phyloP scores from a whole-genome alignment of 2,113 vertebrate species.

The Pluvianellus socialis region DNA sequence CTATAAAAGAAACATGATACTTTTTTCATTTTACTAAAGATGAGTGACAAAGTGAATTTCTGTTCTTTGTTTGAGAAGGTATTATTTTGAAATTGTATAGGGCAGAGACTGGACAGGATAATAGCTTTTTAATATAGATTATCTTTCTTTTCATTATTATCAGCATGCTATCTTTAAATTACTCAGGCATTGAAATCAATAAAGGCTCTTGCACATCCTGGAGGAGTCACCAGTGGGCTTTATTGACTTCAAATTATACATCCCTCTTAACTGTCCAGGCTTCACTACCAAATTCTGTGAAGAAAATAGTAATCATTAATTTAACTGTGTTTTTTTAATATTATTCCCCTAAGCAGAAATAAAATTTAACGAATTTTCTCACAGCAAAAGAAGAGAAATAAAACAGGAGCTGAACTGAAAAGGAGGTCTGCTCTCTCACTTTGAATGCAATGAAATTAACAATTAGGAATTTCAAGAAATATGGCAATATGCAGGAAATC shows the following conservation, averaged over 20 bases:
- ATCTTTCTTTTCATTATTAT: background rate
- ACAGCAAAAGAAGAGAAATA: background rate
- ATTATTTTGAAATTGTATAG: background rate
- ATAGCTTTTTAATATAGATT: background rate
- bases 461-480: background rate
- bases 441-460: background rate
- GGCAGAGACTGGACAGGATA: background rate
- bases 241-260: background rate
- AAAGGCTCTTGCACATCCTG: background rate
- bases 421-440: background rate
- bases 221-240: background rate
- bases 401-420: background rate
- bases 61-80: background rate
- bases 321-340: background rate
- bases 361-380: background rate
- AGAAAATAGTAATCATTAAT: background rate
- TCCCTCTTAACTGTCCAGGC: background rate
- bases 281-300: background rate
- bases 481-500: background rate
- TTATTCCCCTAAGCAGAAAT: background rate
- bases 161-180: background rate
- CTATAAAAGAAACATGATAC: background rate
- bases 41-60: background rate
- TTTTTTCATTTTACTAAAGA: background rate
- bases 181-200: background rate